Evolutionary conservation across 1,140 invertebrate species (phyloP).

Genomic region (Arion vulgaris): DNA sequence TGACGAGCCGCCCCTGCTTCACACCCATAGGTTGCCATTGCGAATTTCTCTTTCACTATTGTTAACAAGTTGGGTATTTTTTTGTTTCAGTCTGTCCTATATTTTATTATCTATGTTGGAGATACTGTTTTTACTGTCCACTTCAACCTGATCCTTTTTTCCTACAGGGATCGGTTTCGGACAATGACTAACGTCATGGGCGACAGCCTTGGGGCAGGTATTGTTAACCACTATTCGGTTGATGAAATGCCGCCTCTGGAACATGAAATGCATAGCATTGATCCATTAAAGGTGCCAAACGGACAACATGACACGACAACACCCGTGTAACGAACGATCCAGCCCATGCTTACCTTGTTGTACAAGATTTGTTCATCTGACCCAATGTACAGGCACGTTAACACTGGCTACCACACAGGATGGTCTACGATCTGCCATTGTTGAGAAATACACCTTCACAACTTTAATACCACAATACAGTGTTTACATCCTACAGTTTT

Average conservation of each 20-base stretch:
- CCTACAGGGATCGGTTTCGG: slow-evolving; percentile 90
- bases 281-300: slow-evolving; percentile 48
- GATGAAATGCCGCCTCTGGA: slow-evolving; percentile 76
- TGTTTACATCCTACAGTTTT: not conserved
- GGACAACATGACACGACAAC: slow-evolving; percentile 53
- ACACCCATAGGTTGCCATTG: too few relatives aligned
- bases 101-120: too few relatives aligned
- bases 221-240: slow-evolving; percentile 91
- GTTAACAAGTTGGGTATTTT: too few relatives aligned
- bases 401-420: too few relatives aligned
- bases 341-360: too few relatives aligned
- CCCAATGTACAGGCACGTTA: too few relatives aligned
- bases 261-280: slow-evolving; percentile 44
- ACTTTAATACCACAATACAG: not conserved
- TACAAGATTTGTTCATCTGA: too few relatives aligned
- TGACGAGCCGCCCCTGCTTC: too few relatives aligned
- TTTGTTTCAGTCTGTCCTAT: too few relatives aligned
- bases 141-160: too few relatives aligned
- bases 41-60: too few relatives aligned
- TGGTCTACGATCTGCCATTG: not conserved
- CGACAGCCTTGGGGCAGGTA: slow-evolving; percentile 92
- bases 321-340: slow-evolving; percentile 43
- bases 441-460: not conserved
- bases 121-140: too few relatives aligned
- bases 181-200: slow-evolving; percentile 98